A percentile compares a stretch with the other conserved stretches of the same genome.
These are phyloP conservation scores for Epicauta chinensis DNA, from an alignment of 1,140 invertebrate genomes.

Conservation along the genomic window DNA sequence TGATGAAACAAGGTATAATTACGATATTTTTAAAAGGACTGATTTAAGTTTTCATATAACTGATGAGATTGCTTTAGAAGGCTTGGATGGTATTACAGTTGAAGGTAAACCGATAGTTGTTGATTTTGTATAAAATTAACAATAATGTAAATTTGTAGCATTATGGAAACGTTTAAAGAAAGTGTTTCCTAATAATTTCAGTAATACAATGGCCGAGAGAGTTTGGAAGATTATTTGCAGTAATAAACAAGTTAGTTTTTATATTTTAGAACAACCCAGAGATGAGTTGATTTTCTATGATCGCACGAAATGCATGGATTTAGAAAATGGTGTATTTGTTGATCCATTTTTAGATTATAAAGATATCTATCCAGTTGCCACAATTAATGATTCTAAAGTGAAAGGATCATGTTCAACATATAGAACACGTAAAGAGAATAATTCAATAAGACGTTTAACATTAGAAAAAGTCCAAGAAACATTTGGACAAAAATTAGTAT, in stretches of 20 bases:
- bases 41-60: conserved; percentile 36
- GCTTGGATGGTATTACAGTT: conserved; percentile 72
- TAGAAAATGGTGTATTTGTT: conserved; percentile 1
- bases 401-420: conserved; percentile 66
- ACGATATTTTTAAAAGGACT: conserved; percentile 17
- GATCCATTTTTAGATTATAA: conserved; percentile 8
- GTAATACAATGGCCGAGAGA: conserved; percentile 3
- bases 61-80: conserved; percentile 77
- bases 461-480: conserved; percentile 46
- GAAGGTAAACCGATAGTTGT: conserved; percentile 55
- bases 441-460: conserved; percentile 38
- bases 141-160: conserved; percentile 14
- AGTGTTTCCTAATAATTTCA: conserved; percentile 6
- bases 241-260: conserved; percentile 7
- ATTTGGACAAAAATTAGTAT: conserved; percentile 57
- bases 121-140: no score
- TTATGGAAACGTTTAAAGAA: conserved; percentile 22
- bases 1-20: conserved; percentile 15
- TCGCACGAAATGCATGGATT: conserved; percentile 6
- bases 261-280: conserved; percentile 8
- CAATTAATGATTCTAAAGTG: conserved; percentile 50
- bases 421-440: conserved; percentile 46
- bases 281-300: conserved; percentile 6
- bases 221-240: conserved; percentile 8
- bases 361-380: conserved; percentile 58